These are phyloP conservation scores for Allacma fusca DNA, from an alignment of 2,888 invertebrate genomes.

Conservation along the genomic window DNA sequence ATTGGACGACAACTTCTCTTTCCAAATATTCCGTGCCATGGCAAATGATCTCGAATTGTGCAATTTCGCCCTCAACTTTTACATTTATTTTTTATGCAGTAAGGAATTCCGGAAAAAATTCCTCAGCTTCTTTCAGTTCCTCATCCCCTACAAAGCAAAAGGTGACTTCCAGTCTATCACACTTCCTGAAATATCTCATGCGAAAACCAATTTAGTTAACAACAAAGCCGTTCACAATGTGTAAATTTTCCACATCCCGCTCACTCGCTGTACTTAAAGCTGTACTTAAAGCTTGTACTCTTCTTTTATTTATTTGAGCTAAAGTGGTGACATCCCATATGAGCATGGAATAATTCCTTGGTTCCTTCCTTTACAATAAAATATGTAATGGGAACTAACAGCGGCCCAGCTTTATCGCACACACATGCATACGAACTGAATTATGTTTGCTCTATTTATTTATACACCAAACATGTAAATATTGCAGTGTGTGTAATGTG, in stretches of 20 bases:
- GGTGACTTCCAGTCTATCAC: conserved; percentile 57
- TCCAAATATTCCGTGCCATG: conserved; percentile 66
- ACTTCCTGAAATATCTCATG: conserved; percentile 52
- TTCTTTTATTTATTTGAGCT: no score
- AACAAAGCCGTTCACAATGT: conserved; percentile 31
- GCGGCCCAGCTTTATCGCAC: no score
- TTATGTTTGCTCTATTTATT: no score
- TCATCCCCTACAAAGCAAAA: conserved; percentile 47
- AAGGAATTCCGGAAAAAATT: conserved; percentile 64
- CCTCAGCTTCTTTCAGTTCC: conserved; percentile 59
- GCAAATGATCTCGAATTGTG: conserved; percentile 67
- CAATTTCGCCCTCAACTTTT: conserved; percentile 68
- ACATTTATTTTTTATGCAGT: conserved; percentile 66
- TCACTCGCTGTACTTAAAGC: no score
- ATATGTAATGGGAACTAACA: no score
- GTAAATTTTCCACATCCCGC: background rate
- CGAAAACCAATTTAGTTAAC: conserved; percentile 18
- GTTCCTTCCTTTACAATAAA: no score
- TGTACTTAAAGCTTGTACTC: no score
- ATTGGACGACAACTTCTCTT: conserved; percentile 59
- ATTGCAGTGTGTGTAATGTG: no score
- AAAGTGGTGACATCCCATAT: no score
- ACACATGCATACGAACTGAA: no score
- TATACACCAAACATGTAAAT: no score
- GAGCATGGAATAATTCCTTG: no score